A percentile compares a stretch with the other conserved stretches of the same genome.
Conservation (phyloP, 2,888 invertebrate genomes). For the Formica aserva region DNA sequence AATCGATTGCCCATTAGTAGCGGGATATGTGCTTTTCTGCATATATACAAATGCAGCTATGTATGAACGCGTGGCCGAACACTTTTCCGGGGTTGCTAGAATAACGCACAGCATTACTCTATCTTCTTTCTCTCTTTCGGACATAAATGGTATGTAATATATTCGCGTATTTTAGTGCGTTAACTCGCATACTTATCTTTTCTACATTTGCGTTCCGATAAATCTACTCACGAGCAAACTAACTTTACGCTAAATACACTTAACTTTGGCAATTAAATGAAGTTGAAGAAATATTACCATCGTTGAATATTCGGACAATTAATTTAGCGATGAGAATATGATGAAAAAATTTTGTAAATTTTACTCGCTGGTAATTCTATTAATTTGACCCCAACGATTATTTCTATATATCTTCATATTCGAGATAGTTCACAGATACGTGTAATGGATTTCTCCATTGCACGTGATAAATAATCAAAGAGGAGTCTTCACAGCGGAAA, state of each 20-base stretch:
- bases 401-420: conserved; percentile 26
- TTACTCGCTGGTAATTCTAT: background rate
- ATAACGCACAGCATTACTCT: conserved; percentile 18
- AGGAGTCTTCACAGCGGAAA: conserved; percentile 21
- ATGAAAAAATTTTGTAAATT: background rate
- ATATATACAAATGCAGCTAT: background rate
- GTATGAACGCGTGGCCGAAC: conserved; percentile 2
- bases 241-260: conserved; percentile 26
- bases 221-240: background rate
- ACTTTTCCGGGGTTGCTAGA: background rate
- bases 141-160: conserved; percentile 23
- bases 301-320: conserved; percentile 9
- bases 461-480: conserved; percentile 16
- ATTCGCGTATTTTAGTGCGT: background rate
- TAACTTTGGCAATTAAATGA: conserved; percentile 14
- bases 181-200: conserved; percentile 10
- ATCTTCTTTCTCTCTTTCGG: conserved; percentile 9
- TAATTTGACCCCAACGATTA: background rate
- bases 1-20: conserved; percentile 42
- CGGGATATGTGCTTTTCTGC: background rate
- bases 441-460: background rate
- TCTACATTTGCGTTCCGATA: background rate
- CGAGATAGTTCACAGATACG: background rate
- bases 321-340: conserved; percentile 5
- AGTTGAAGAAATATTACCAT: background rate